Evolutionary conservation across 1,140 invertebrate genomes (phyloP), one percentile per base, ranked within the genome.

Genomic region (Rhynchophorus ferrugineus): DNA sequence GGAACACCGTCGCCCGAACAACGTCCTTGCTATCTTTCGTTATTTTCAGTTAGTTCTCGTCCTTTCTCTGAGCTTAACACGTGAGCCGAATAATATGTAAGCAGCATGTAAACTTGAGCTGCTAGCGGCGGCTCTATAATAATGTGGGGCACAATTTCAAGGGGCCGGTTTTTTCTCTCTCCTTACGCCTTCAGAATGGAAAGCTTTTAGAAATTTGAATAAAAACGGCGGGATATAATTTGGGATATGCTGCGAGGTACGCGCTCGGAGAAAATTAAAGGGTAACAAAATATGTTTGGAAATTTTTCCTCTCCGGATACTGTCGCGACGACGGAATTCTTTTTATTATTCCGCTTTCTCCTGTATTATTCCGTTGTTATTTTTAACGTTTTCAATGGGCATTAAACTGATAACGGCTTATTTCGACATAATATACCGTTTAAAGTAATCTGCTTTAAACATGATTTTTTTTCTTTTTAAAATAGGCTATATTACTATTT

Each of bases 31-130:
- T 34, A 46, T 36, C 33, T 46, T 46, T 33, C 24, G 29, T 46
- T 46, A 46, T 46, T 46, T 46, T 46, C 34, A 46, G 24, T 16
- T 46, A 46, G 24, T 46, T 46, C 29, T 9, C 44, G 34, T 46
- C 29, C 44, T 29, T 29, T 46, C 36, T 20, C 33, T 19, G 24
- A 34, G 34, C 29, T 29, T 13, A 21, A 36, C 22, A 14, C 44
- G 29, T 46, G 34, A 46, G 29, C 13, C 33, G 44, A 46, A 46
- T 46, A 36, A 46, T 35, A 36, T 46, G 43, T 44, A 44, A 33
- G 29, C 29, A 18, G 29, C 13, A 21, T 13, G 13, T 21, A 44
- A 44, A 19, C n/a, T 44, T 8, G 21, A 16, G 43, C 39, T 20
- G 18, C 39, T 20, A 5, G 18, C n/a, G 14, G 8, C 9, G 43